Conservation (phyloP, 2,797 vertebrate genomes). For the Falco columbarius region DNA sequence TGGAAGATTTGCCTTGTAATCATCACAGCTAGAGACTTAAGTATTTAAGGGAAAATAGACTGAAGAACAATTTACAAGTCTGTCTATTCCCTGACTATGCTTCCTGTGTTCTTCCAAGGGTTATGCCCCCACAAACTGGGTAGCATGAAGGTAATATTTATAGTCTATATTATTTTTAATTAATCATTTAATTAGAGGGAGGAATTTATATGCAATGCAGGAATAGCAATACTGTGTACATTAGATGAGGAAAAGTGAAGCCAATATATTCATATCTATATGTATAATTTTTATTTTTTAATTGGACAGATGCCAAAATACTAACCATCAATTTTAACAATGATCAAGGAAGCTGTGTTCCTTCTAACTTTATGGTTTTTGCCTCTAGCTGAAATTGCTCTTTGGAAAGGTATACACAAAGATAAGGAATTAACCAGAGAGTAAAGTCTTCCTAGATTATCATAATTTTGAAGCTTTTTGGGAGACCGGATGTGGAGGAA, state of each 20-base stretch:
- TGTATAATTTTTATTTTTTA: rapidly evolving
- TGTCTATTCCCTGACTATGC: not conserved
- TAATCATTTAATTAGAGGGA: not conserved
- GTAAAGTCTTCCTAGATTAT: not conserved
- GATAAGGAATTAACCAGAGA: not conserved
- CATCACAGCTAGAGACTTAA: not conserved
- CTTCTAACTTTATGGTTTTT: not conserved
- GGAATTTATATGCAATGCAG: not conserved
- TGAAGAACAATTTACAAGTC: not conserved
- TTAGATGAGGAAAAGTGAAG: not conserved
- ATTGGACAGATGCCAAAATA: not conserved
- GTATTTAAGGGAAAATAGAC: not conserved
- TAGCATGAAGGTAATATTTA: not conserved
- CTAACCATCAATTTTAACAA: not conserved
- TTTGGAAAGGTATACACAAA: not conserved
- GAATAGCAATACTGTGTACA: not conserved
- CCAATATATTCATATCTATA: not conserved
- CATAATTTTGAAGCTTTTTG: not conserved
- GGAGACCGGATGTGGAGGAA: not conserved
- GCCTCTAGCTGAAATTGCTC: not conserved
- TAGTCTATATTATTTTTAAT: not conserved
- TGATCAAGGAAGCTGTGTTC: not conserved
- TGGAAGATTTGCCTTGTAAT: not conserved
- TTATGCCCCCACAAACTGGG: not conserved
- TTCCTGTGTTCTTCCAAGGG: not conserved